A percentile compares a stretch with the other conserved stretches of the same genome.
Conservation (phyloP, 2,797 vertebrate species). For the Coranthus polyacanthus region DNA sequence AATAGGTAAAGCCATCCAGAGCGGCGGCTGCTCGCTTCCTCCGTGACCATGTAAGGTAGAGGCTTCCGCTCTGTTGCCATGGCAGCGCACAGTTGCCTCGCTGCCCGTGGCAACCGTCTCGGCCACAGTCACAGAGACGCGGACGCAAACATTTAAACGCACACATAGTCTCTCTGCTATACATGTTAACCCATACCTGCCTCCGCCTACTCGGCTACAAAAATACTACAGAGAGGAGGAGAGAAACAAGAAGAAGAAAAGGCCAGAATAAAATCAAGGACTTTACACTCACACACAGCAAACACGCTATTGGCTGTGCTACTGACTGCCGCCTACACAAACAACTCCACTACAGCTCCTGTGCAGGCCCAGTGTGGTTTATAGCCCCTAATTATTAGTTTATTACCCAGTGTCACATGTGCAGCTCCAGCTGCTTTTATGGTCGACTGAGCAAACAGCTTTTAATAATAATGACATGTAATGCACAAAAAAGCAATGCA, state of each 20-base stretch:
- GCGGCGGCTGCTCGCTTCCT: constrained; percentile 61
- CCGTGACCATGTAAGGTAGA: constrained; percentile 66
- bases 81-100: constrained; percentile 62
- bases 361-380: constrained; percentile 47
- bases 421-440: constrained; percentile 18
- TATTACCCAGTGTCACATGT: constrained; percentile 48
- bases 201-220: constrained; percentile 60
- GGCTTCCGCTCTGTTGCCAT: constrained; percentile 77
- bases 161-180: constrained; percentile 20
- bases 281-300: constrained; percentile 42
- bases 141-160: constrained; percentile 42
- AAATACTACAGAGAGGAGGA: constrained; percentile 52
- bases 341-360: constrained; percentile 50
- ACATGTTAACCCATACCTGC: constrained; percentile 61
- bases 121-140: constrained; percentile 45
- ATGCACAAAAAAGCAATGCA: not conserved
- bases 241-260: constrained; percentile 15
- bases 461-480: not conserved
- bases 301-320: constrained; percentile 34
- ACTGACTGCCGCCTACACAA: constrained; percentile 58
- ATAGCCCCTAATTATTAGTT: constrained; percentile 38
- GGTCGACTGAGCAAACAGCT: not conserved
- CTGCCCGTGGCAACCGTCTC: constrained; percentile 72
- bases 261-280: constrained; percentile 34
- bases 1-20: constrained; percentile 54